phyloP scores from a whole-genome alignment of 2,888 invertebrate species.

The Agrochola lychnidis region DNA sequence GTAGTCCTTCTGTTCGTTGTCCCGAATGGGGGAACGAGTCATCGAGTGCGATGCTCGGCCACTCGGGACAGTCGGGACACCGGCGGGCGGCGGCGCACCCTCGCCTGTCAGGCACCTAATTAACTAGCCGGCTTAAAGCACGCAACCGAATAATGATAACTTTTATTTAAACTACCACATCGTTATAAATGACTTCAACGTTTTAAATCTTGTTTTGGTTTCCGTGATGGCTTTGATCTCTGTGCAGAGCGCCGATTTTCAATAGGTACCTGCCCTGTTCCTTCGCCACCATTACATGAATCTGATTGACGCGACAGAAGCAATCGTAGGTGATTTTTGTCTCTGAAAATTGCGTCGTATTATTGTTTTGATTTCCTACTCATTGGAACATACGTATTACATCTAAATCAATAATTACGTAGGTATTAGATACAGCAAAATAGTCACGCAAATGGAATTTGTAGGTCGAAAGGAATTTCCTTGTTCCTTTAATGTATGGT shows the following conservation, averaged over 20 bases:
- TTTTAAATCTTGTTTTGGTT: not conserved
- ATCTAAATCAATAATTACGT: too few species aligned
- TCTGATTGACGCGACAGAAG: not conserved
- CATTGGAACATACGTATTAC: not conserved
- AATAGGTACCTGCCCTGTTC: not conserved
- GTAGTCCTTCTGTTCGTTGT: not conserved
- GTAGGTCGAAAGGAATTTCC: not conserved
- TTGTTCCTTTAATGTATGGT: not conserved
- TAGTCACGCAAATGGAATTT: constrained; percentile 1
- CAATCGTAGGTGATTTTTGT: not conserved
- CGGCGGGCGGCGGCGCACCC: constrained; percentile 33
- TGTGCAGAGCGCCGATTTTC: not conserved
- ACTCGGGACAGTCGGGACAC: not conserved
- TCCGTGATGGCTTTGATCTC: not conserved
- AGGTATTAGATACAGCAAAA: not conserved
- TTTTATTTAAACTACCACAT: constrained; percentile 11
- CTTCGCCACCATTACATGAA: not conserved
- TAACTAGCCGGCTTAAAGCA: constrained; percentile 33
- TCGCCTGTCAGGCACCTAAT: constrained; percentile 42
- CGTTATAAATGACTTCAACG: not conserved
- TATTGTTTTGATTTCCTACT: not conserved
- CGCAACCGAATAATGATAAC: constrained; percentile 21
- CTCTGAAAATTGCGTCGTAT: not conserved
- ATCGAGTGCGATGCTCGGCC: constrained; percentile 11
- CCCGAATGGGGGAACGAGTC: constrained; percentile 45